Evolutionary conservation across 1,140 invertebrate species (phyloP), one percentile per base, ranked within the genome.

Genomic region (Leptinotarsa texana): DNA sequence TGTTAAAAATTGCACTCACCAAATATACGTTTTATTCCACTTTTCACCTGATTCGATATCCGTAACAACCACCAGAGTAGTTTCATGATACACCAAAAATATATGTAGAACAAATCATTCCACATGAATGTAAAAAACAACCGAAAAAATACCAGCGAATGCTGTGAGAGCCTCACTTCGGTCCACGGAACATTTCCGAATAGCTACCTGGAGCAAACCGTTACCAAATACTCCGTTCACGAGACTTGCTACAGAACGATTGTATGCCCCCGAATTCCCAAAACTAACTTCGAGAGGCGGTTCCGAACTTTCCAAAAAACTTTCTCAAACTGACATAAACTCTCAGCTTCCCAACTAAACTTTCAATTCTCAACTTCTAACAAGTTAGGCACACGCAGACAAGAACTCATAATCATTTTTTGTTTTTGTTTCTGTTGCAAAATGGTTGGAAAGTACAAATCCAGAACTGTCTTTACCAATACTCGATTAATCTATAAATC

Each of bases 241-340:
- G n/a, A 18, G 51, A 57, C 51, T 57, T 18, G 51, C 51, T 57
- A 57, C 51, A 65, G 51, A 70, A 70, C 49, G 69, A 70, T 70
- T 70, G 47, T 70, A 48, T 70, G 21, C 69, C 57, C 69, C 69
- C 47, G 47, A 70, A 70, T 70, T 70, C 81, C 80, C 78, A 82
- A 78, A 80, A 81, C 77, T 75, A 77, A 74, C 73, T 77, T 72
- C 71, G 77, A 57, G 78, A 81, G 80, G 79, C 79, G 80, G 80
- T 79, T 78, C 78, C 79, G 69, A 77, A 75, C 75, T 77, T 79
- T 77, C 47, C 73, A 73, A 81, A 82, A 82, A 82, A 82, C 80
- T 76, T 80, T 82, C 79, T 79, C 80, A 76, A 83, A 83, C 81
- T 83, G 81, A 81, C 81, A 82, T 82, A 82, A 82, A 80, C 80